phyloP scores from a whole-genome alignment of 2,113 vertebrate species.

The Calidris pugnax region DNA sequence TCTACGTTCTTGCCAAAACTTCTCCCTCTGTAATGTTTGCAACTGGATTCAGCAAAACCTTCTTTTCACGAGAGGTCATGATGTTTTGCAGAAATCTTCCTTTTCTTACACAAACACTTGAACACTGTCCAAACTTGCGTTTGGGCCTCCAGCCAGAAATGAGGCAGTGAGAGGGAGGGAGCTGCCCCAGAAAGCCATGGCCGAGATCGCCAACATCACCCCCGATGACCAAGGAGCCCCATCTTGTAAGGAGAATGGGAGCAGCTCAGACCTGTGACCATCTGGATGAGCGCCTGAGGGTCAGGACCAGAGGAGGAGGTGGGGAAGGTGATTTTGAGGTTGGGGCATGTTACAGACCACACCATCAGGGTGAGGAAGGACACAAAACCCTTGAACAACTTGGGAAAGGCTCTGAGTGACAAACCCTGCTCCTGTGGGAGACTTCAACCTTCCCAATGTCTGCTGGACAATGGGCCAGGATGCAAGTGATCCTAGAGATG shows the following conservation, averaged over 20 bases:
- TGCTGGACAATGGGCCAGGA: background rate
- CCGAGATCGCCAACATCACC: fast-evolving
- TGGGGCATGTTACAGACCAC: background rate
- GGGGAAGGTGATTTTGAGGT: background rate
- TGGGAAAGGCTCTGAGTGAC: background rate
- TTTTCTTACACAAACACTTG: background rate
- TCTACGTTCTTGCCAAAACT: background rate
- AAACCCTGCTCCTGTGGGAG: background rate
- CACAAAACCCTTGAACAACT: background rate
- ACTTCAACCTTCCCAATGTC: background rate
- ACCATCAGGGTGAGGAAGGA: background rate
- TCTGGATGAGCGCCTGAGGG: background rate
- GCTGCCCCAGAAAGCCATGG: background rate
- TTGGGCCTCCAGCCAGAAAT: background rate
- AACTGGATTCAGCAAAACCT: background rate
- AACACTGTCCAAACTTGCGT: background rate
- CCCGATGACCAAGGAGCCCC: background rate
- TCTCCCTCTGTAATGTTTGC: background rate
- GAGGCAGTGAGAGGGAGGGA: background rate
- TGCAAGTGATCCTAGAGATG: background rate
- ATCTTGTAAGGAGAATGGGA: background rate
- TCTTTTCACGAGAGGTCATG: background rate
- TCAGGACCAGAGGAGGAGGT: background rate
- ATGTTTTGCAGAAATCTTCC: background rate
- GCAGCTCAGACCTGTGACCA: background rate